Conservation (phyloP, 2,888 invertebrate genomes). For the Chydorus sphaericus region DNA sequence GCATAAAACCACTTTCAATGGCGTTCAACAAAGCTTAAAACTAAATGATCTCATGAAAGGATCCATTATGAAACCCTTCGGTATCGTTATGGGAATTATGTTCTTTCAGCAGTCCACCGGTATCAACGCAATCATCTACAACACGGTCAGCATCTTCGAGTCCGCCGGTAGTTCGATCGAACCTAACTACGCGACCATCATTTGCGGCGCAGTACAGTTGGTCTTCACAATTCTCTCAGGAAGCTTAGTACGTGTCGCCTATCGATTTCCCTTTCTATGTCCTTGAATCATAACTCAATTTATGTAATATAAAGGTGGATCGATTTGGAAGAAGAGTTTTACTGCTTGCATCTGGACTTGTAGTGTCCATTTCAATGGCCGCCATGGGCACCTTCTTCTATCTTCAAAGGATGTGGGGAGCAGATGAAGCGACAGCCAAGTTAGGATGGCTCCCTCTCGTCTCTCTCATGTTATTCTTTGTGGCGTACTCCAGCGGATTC, state of each 20-base stretch:
- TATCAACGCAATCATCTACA: slow-evolving; percentile 16
- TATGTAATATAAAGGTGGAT: slow-evolving; percentile 16
- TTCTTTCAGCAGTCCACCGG: slow-evolving; percentile 18
- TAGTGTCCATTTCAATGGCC: slow-evolving; percentile 14
- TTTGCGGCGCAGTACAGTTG: slow-evolving; percentile 15
- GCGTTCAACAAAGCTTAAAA: slow-evolving; percentile 14
- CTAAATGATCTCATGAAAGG: slow-evolving; percentile 42
- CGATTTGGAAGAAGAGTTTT: slow-evolving; percentile 14
- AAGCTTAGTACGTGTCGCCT: no score
- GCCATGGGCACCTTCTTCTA: slow-evolving; percentile 16
- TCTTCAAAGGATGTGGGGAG: slow-evolving; percentile 9
- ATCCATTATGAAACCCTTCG: slow-evolving; percentile 15
- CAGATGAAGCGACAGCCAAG: not conserved
- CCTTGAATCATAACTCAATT: no score
- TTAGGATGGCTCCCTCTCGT: slow-evolving; percentile 15
- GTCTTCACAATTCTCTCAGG: slow-evolving; percentile 9
- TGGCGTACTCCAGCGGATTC: slow-evolving; percentile 16
- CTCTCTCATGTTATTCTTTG: slow-evolving; percentile 15
- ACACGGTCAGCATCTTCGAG: slow-evolving; percentile 18
- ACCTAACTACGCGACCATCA: slow-evolving; percentile 14
- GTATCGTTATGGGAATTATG: slow-evolving; percentile 16
- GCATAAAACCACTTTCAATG: slow-evolving; percentile 30
- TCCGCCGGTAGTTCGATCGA: slow-evolving; percentile 15
- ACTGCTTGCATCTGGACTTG: slow-evolving; percentile 14
- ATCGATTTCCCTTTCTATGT: no score